phyloP scores from a whole-genome alignment of 2,797 vertebrate species.

The Nasua narica region DNA sequence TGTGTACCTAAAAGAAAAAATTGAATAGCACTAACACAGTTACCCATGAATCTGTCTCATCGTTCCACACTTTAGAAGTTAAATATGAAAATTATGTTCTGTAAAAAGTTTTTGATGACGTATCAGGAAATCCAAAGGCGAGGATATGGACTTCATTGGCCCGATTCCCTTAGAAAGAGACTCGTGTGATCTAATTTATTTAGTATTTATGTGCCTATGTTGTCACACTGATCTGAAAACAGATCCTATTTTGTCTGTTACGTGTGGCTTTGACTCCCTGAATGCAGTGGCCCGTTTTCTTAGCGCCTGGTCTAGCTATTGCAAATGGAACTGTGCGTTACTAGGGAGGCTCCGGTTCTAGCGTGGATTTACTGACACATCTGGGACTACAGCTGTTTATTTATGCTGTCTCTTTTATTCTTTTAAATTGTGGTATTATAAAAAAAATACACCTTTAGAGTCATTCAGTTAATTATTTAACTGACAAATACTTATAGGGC shows the following conservation, averaged over 20 bases:
- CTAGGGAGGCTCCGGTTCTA: background rate
- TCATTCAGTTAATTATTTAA: background rate
- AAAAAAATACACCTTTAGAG: background rate
- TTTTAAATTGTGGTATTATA: constrained; percentile 11
- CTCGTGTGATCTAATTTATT: background rate
- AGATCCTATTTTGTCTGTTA: constrained; percentile 2
- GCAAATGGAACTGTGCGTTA: background rate
- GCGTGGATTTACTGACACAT: background rate
- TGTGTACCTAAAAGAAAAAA: background rate
- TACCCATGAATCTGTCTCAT: background rate
- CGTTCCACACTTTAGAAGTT: constrained; percentile 20
- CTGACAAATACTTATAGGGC: background rate
- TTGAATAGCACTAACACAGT: background rate
- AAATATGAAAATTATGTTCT: constrained; percentile 7
- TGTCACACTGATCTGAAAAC: background rate
- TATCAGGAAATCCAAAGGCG: background rate
- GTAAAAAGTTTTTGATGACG: background rate
- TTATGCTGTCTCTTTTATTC: background rate
- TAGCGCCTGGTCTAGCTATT: background rate
- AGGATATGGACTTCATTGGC: background rate
- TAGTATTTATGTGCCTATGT: background rate
- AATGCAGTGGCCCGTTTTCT: background rate
- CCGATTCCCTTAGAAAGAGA: background rate
- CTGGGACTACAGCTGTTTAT: background rate
- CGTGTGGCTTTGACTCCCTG: background rate